Conservation (phyloP, 2,888 invertebrate species). For the Brachypalpus laphriformis region DNA sequence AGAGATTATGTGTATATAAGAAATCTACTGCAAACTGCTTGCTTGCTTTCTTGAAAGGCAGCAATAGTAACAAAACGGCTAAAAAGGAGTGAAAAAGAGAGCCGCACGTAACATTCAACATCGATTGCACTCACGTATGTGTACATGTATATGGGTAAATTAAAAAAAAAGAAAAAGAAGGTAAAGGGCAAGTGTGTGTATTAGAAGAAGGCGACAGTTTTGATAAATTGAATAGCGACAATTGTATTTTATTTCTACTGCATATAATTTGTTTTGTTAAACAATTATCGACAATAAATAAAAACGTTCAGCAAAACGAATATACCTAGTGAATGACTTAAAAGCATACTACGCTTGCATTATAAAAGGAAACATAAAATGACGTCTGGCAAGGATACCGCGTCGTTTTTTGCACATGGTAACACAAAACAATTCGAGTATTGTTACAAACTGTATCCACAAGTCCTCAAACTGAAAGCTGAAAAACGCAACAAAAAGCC, state of each 20-base stretch:
- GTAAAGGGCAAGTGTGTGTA: conserved; percentile 36
- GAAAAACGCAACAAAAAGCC: conserved; percentile 95
- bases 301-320: not conserved
- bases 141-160: conserved; percentile 13
- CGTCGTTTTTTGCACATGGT: conserved; percentile 96
- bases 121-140: conserved; percentile 15
- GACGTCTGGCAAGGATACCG: conserved; percentile 94
- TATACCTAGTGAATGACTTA: not conserved
- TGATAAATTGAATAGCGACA: conserved; percentile 20
- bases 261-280: not conserved
- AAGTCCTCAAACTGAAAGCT: conserved; percentile 95
- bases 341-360: not conserved
- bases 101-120: not conserved
- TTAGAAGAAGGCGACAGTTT: conserved; percentile 41
- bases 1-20: conserved; percentile 16
- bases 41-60: conserved; percentile 13
- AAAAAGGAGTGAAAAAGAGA: conserved; percentile 18
- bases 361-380: conserved; percentile 83
- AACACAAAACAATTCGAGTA: conserved; percentile 86
- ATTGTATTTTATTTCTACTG: conserved; percentile 27
- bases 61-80: conserved; percentile 10
- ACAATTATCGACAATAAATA: conserved; percentile 37
- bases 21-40: conserved; percentile 11
- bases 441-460: conserved; percentile 95
- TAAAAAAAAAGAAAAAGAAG: conserved; percentile 6